Evolutionary conservation across 37 sponge, comb jelly and placozoan species (phyloP).

Genomic region (Amphimedon queenslandica): DNA sequence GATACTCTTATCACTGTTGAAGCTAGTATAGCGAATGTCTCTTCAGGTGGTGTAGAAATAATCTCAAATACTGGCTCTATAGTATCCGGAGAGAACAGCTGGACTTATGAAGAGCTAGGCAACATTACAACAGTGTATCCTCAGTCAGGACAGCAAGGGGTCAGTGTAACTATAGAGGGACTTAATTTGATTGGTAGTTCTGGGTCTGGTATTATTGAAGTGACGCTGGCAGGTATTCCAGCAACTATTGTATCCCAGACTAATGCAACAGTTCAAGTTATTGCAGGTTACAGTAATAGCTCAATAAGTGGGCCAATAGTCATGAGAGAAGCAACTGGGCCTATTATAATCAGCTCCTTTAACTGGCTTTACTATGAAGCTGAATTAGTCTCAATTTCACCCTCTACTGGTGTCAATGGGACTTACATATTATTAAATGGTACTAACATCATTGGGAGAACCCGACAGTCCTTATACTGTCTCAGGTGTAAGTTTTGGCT

Average conservation of each 20-base stretch:
- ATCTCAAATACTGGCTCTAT: constrained; percentile 50
- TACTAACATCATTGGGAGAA: constrained; percentile 23
- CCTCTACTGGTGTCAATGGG: constrained; percentile 48
- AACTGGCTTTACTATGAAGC: constrained; percentile 43
- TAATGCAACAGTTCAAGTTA: constrained; percentile 12
- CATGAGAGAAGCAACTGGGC: constrained; percentile 14
- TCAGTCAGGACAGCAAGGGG: constrained; percentile 45
- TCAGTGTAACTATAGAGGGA: constrained; percentile 47
- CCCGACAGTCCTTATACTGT: neutral
- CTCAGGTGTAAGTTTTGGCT: constrained; percentile 23
- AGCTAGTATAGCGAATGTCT: neutral
- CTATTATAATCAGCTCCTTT: constrained; percentile 12
- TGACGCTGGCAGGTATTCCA: constrained; percentile 36
- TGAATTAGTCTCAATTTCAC: constrained; percentile 11
- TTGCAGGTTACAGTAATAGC: constrained; percentile 20
- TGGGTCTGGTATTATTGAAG: neutral
- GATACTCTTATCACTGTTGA: constrained; percentile 18
- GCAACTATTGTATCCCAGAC: constrained; percentile 19
- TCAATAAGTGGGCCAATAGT: constrained; percentile 21
- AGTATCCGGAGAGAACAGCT: constrained; percentile 4
- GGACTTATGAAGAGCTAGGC: constrained; percentile 44
- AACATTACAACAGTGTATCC: constrained; percentile 38
- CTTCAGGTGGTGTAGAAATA: constrained; percentile 25
- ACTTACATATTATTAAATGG: constrained; percentile 58
- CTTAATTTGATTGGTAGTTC: constrained; percentile 30